A percentile compares a stretch with the other conserved stretches of the same genome.
Evolutionary conservation across 2,113 vertebrate genomes (phyloP).

Genomic region (Serinus canaria): DNA sequence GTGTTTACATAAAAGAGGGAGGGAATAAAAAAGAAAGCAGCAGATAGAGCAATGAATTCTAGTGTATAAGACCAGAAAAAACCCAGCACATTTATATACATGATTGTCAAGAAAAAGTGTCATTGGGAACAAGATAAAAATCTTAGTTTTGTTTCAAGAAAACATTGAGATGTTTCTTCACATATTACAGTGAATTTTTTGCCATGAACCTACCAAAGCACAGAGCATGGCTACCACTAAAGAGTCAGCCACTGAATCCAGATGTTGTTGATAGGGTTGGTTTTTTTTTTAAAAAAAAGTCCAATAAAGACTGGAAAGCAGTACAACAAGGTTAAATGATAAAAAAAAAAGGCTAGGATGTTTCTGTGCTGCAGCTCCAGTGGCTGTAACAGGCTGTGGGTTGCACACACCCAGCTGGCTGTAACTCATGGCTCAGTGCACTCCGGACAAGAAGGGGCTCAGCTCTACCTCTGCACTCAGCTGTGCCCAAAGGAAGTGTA

Average conservation of each 20-base stretch:
- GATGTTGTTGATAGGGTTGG: background rate
- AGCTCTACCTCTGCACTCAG: background rate
- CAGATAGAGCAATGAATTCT: background rate
- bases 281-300: background rate
- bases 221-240: background rate
- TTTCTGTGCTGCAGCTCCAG: background rate
- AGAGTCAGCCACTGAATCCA: background rate
- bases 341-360: no score
- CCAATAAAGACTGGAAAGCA: background rate
- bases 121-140: background rate
- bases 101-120: background rate
- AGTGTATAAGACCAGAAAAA: background rate
- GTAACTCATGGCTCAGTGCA: background rate
- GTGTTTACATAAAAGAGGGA: background rate
- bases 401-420: background rate
- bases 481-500: background rate
- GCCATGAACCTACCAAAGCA: background rate
- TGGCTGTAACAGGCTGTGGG: background rate
- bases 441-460: background rate
- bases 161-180: background rate
- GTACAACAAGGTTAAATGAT: background rate
- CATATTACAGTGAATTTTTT: background rate
- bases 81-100: rapidly evolving
- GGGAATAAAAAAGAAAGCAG: background rate
- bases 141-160: background rate